Conservation (phyloP, 2,888 invertebrate species). For the Monochamus alternatus region DNA sequence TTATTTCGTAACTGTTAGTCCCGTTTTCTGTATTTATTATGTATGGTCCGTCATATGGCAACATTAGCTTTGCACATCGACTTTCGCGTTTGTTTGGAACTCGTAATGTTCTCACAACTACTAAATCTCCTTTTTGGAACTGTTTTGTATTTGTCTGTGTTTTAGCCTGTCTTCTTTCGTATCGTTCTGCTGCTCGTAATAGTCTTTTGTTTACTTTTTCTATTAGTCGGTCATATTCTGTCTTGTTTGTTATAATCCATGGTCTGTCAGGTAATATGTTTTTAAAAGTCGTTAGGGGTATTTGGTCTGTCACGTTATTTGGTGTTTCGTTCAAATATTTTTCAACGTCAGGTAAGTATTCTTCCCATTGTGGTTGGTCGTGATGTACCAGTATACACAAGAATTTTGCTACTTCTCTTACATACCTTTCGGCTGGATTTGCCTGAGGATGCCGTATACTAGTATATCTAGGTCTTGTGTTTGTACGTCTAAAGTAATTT, state of each 20-base stretch:
- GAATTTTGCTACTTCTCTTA: not conserved
- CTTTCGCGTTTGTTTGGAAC: slow-evolving; percentile 6
- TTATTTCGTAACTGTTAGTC: not conserved
- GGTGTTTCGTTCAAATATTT: slow-evolving; percentile 29
- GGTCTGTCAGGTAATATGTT: slow-evolving; percentile 31
- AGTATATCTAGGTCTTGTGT: not conserved
- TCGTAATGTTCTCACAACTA: slow-evolving; percentile 25
- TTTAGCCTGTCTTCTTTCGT: slow-evolving; percentile 10
- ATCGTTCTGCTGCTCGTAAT: slow-evolving; percentile 17
- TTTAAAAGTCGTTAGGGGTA: slow-evolving; percentile 9
- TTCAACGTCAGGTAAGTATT: slow-evolving; percentile 14
- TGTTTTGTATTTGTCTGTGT: not conserved
- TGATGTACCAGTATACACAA: not conserved
- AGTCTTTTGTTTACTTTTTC: slow-evolving; percentile 17
- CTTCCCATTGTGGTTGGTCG: slow-evolving; percentile 19
- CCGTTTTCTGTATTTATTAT: not conserved
- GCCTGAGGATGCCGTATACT: not conserved
- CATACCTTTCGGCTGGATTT: not conserved
- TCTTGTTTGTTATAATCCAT: slow-evolving; percentile 18
- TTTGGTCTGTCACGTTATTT: slow-evolving; percentile 18
- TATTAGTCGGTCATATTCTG: slow-evolving; percentile 12
- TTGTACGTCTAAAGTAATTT: not conserved
- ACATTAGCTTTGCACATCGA: slow-evolving; percentile 27
- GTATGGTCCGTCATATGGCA: slow-evolving; percentile 35
- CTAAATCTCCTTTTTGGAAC: slow-evolving; percentile 31